A percentile compares a stretch with the other conserved stretches of the same genome.
Conservation (phyloP, 2,113 vertebrate genomes). For the Rattus rattus region DNA sequence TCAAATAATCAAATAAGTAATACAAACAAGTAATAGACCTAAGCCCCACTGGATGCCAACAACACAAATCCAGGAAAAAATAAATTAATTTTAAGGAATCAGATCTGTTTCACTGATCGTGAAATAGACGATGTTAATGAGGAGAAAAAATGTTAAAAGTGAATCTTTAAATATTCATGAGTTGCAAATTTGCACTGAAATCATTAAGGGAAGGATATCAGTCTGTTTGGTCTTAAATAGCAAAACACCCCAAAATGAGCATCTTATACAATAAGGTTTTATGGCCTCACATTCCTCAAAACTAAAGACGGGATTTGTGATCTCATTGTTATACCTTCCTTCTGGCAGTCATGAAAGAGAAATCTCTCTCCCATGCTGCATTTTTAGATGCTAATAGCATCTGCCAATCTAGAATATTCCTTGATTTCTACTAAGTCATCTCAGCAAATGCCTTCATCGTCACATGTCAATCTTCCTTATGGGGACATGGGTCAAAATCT, state of each 20-base stretch:
- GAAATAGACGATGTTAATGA: neutral
- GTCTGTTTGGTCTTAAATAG: neutral
- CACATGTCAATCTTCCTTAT: neutral
- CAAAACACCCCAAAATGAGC: neutral
- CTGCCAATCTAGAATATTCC: neutral
- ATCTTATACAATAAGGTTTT: neutral
- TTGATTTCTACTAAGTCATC: neutral
- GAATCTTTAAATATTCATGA: neutral
- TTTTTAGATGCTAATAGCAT: neutral
- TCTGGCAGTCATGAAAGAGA: neutral
- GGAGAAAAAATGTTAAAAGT: neutral
- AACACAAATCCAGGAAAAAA: neutral
- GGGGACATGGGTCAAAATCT: neutral
- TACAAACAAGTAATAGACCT: neutral
- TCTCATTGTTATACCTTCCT: neutral
- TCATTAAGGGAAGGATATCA: neutral
- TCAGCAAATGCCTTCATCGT: neutral
- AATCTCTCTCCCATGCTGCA: neutral
- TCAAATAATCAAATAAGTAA: neutral
- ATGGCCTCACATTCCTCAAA: neutral
- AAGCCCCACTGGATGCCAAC: neutral
- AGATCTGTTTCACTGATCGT: neutral
- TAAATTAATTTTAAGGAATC: neutral
- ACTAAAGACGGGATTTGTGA: neutral
- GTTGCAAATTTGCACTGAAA: neutral